Conservation (phyloP, 2,113 vertebrate genomes). For the Varanus salvator region DNA sequence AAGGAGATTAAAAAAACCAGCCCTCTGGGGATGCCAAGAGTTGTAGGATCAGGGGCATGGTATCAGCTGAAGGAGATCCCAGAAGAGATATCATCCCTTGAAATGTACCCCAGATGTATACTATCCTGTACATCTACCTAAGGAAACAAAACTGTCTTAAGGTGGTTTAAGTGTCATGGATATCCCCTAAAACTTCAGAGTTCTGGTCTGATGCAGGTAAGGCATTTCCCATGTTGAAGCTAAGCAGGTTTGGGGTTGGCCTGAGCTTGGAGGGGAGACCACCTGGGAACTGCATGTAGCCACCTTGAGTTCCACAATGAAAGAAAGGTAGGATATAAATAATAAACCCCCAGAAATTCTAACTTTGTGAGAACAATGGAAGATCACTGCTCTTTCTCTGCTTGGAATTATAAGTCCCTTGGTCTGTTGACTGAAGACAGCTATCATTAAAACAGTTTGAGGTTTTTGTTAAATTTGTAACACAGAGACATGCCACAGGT, state of each 20-base stretch:
- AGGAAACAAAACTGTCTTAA: neutral
- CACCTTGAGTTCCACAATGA: too few relatives aligned
- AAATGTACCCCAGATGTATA: too few relatives aligned
- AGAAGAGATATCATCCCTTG: neutral
- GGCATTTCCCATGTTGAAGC: too few relatives aligned
- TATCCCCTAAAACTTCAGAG: neutral
- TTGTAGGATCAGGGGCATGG: neutral
- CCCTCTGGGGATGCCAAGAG: neutral
- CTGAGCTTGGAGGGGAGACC: too few relatives aligned
- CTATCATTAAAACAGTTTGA: neutral
- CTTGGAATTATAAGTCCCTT: neutral
- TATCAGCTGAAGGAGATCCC: neutral
- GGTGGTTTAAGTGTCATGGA: neutral
- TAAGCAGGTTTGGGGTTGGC: too few relatives aligned
- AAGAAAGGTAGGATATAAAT: too few relatives aligned
- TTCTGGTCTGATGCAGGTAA: too few relatives aligned
- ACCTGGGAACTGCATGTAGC: too few relatives aligned
- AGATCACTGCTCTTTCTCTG: neutral
- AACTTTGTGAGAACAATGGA: too few relatives aligned
- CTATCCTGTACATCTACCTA: neutral
- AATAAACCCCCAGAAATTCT: neutral
- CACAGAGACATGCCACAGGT: neutral
- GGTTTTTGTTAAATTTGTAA: neutral
- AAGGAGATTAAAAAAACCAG: neutral
- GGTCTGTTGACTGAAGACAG: neutral